A percentile compares a stretch with the other conserved stretches of the same genome.
These are phyloP conservation scores for Agrochola circellaris DNA, from an alignment of 2,888 invertebrate genomes.

Conservation along the genomic window DNA sequence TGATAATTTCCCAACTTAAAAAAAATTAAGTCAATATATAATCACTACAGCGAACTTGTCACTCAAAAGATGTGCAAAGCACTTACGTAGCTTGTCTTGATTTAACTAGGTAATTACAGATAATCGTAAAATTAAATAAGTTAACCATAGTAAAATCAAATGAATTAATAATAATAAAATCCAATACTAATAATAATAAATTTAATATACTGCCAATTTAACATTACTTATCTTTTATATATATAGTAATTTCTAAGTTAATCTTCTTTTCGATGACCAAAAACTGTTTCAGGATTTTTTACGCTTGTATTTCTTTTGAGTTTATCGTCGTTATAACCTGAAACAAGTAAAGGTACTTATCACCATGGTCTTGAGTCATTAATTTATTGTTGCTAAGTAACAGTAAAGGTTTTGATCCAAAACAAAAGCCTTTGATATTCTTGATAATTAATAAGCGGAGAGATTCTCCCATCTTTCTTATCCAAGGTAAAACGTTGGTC, in stretches of 20 bases:
- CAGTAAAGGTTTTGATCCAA: conserved; percentile 32
- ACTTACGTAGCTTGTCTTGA: too few species aligned
- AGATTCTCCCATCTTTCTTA: not conserved
- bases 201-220: too few species aligned
- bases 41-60: too few species aligned
- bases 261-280: not conserved
- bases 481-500: not conserved
- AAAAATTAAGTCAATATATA: too few species aligned
- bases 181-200: too few species aligned
- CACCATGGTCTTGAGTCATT: conserved; percentile 1
- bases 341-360: not conserved
- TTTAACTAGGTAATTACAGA: too few species aligned
- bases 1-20: too few species aligned
- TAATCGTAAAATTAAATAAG: too few species aligned
- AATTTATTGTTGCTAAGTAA: conserved; percentile 34
- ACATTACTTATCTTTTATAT: not conserved
- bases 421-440: conserved; percentile 37
- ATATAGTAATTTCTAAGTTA: not conserved
- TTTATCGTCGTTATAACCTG: not conserved
- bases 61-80: too few species aligned
- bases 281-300: not conserved
- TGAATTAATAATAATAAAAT: too few species aligned
- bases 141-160: too few species aligned
- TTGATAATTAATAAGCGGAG: conserved; percentile 28
- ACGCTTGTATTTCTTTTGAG: not conserved